phyloP scores from a whole-genome alignment of 2,888 invertebrate genomes.

The Xylota sylvarum region DNA sequence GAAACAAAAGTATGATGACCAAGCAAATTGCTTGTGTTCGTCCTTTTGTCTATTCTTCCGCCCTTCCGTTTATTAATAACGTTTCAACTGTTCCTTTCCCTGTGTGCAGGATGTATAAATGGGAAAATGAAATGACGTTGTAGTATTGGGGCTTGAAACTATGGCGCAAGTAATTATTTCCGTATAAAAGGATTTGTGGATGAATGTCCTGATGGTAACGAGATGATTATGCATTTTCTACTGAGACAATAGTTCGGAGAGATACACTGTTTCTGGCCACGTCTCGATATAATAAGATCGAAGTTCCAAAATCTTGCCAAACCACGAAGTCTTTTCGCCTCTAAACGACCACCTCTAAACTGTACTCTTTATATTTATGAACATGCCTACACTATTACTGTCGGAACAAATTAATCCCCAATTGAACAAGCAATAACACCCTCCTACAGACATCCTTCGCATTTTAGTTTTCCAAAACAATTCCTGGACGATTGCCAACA shows the following conservation, averaged over 20 bases:
- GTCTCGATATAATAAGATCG: too few relatives aligned
- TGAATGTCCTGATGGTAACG: too few relatives aligned
- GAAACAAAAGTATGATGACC: constrained; percentile 24
- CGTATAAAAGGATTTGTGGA: too few relatives aligned
- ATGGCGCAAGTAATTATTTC: background rate
- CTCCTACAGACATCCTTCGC: constrained; percentile 24
- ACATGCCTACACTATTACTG: background rate
- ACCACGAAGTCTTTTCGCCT: too few relatives aligned
- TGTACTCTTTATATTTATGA: background rate
- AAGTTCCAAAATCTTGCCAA: too few relatives aligned
- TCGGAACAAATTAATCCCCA: constrained; percentile 13
- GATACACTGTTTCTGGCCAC: too few relatives aligned
- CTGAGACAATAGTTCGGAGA: too few relatives aligned
- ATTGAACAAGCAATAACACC: constrained; percentile 18
- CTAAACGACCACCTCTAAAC: background rate
- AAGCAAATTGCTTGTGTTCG: constrained; percentile 20
- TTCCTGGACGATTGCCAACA: constrained; percentile 37
- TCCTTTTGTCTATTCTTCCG: constrained; percentile 18
- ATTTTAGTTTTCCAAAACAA: constrained; percentile 8
- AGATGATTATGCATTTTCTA: too few relatives aligned
- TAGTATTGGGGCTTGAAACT: background rate
- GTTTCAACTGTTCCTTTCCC: background rate
- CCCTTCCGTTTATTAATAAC: constrained; percentile 32
- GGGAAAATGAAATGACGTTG: background rate
- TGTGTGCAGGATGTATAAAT: background rate